These are phyloP conservation scores for Machaerirhynchus nigripectus DNA, from an alignment of 2,113 vertebrate species.

Conservation along the genomic window DNA sequence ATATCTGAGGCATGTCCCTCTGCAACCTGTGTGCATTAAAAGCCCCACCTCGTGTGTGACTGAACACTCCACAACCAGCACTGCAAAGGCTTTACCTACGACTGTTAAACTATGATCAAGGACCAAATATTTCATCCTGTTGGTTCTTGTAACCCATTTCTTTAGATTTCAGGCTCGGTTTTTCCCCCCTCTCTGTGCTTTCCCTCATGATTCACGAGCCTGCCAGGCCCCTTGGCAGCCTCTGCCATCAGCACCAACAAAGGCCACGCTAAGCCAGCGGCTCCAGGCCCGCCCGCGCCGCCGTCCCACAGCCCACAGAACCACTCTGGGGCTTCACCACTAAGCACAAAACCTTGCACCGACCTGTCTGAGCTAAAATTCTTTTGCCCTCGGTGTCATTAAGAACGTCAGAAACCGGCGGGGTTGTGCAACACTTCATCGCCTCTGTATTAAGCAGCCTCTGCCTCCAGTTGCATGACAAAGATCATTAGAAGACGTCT, in stretches of 20 bases:
- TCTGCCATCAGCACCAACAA: neutral
- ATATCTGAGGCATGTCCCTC: neutral
- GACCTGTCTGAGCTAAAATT: neutral
- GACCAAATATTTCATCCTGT: neutral
- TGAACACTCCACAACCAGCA: neutral
- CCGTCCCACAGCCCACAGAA: neutral
- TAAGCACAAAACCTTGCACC: neutral
- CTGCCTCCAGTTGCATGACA: neutral
- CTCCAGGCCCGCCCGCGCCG: neutral
- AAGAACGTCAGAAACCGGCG: neutral
- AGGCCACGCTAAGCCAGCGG: neutral
- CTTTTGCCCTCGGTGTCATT: neutral
- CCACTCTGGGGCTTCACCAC: neutral
- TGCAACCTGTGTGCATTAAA: neutral
- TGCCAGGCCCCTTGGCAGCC: neutral
- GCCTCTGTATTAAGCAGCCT: neutral
- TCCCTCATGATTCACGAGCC: neutral
- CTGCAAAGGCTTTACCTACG: neutral
- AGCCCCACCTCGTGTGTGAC: neutral
- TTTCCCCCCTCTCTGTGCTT: too few species aligned
- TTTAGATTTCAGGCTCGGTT: neutral
- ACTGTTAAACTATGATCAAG: fast-evolving
- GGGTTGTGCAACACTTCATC: neutral
- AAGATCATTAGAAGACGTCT: neutral
- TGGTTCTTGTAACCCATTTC: neutral